Evolutionary conservation across 92 coral and sea anemone species (phyloP), one percentile per base, ranked within the genome.

Genomic region (Zoanthus sansibaricus): DNA sequence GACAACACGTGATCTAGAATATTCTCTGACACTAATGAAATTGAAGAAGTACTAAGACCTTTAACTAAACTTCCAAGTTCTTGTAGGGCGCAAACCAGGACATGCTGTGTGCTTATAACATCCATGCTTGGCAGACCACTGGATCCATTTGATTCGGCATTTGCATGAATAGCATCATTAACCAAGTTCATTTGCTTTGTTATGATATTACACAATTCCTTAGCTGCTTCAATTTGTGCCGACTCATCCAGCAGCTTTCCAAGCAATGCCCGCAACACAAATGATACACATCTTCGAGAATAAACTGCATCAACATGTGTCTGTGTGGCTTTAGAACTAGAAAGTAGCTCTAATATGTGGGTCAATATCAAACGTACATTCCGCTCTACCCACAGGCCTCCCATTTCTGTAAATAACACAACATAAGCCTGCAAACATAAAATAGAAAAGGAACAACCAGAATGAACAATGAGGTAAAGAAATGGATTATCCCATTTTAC

Each of bases 251-350:
- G 91, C 9, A 95, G 90, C 17, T 98, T 82, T n/a, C 99, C 99
- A 15, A 97, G 88, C 17, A 97, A 92, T 47, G 98, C 95, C 20
- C 98, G 93, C 49, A 97, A 75, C 78, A 97, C 93, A 86, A 97
- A 97, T 30, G 99, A 97, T 14, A 97, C 93, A 71, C 98, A 97
- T 44, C 98, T 91, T 86, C 99, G 90, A 31, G 99, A 97, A 82
- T 97, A 97, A 9, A 97, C 99, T 11, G 99, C 99, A 82, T 97
- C 99, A 10, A 97, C 99, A 61, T 97, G 99, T n/a, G 94, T 97
- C 80, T 95, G 96, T 51, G 99, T 97, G 21, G 99, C 98, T 83
- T 95, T 97, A 30, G 99, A 90, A 69, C 93, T 97, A 25, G 98
- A 95, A 6, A 97, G 92, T 9, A 97, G 98, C 69, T 97, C 99